A percentile compares a stretch with the other conserved stretches of the same genome.
These are phyloP conservation scores for Phaenicophaeus curvirostris DNA, from an alignment of 2,797 vertebrate species.

Conservation along the genomic window DNA sequence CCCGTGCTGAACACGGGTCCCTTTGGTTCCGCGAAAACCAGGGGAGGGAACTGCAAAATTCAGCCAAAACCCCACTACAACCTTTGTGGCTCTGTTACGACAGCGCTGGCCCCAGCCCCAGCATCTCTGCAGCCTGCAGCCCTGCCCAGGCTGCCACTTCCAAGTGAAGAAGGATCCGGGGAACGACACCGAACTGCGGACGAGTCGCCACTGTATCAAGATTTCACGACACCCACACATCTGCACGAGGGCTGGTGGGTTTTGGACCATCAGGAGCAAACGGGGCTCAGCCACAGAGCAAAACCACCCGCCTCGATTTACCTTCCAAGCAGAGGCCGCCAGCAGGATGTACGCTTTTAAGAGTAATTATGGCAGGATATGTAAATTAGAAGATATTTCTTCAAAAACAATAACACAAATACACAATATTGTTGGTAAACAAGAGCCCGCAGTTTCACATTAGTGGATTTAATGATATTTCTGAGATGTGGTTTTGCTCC, in stretches of 20 bases:
- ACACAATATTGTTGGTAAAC: background rate
- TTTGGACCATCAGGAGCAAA: no score
- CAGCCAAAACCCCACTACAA: constrained; percentile 5
- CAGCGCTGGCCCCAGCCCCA: background rate
- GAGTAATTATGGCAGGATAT: background rate
- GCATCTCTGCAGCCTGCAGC: constrained; percentile 33
- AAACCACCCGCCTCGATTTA: constrained; percentile 27
- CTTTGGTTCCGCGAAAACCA: background rate
- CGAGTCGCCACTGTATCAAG: constrained; percentile 40
- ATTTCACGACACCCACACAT: background rate
- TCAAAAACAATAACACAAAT: background rate
- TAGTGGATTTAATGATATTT: background rate
- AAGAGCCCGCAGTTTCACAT: background rate
- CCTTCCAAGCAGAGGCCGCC: background rate
- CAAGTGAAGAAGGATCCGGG: constrained; percentile 62
- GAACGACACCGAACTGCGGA: background rate
- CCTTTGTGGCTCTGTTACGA: constrained; percentile 5
- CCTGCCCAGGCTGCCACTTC: constrained; percentile 37
- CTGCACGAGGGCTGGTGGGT: background rate
- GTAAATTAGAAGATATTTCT: background rate
- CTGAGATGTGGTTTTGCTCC: background rate
- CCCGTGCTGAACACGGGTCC: background rate
- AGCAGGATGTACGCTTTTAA: background rate
- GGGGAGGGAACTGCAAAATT: background rate
- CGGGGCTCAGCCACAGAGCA: background rate